Percentiles rank a stretch among this genome's conserved stretches.
Evolutionary conservation across 2,113 vertebrate species (phyloP).

Genomic region (Lichenostomus cassidix): DNA sequence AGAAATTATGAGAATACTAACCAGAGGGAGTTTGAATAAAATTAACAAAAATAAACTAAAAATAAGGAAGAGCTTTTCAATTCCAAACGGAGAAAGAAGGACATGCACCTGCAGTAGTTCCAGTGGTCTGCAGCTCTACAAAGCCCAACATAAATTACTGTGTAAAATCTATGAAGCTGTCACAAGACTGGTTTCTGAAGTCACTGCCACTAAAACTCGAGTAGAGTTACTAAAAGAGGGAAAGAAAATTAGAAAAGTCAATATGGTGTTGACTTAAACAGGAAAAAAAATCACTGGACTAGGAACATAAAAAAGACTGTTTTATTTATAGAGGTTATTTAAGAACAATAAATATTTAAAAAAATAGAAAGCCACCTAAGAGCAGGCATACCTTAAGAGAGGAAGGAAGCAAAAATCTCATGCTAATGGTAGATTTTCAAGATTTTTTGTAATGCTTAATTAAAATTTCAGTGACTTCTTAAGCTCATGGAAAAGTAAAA

Average conservation of each 20-base stretch:
- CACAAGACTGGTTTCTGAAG: neutral
- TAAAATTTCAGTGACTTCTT: neutral
- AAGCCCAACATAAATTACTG: neutral
- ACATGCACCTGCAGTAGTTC: neutral
- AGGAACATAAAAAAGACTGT: neutral
- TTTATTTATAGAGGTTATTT: neutral
- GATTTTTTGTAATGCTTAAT: neutral
- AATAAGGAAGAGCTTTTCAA: constrained; percentile 8
- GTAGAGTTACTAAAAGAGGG: neutral
- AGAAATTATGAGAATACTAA: neutral
- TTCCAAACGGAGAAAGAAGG: neutral
- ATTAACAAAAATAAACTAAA: constrained; percentile 16
- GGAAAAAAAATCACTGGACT: neutral
- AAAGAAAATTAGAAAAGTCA: neutral
- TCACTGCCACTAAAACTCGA: neutral
- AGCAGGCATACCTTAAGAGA: neutral
- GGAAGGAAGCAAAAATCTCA: neutral
- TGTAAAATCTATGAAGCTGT: neutral
- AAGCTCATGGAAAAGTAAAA: neutral
- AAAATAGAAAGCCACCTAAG: neutral
- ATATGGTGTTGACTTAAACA: neutral
- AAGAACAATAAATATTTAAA: neutral
- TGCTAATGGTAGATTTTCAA: neutral
- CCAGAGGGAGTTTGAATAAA: neutral
- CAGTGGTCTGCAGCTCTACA: neutral